A percentile compares a stretch with the other conserved stretches of the same genome.
Evolutionary conservation across 2,888 invertebrate species (phyloP).

Genomic region (Melanargia galathea): DNA sequence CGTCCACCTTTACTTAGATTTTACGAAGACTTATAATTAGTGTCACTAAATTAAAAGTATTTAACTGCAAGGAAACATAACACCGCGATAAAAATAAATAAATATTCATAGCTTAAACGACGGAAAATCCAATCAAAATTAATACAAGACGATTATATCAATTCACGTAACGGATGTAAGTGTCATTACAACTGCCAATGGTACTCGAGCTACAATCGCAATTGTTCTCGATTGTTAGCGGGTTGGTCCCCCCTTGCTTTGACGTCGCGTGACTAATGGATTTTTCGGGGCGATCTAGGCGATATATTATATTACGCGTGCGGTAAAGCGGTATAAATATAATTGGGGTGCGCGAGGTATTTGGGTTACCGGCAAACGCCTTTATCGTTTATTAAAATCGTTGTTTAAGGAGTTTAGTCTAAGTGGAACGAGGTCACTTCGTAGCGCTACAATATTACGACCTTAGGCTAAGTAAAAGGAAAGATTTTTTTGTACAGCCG

Average conservation of each 20-base stretch:
- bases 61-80: too few species aligned
- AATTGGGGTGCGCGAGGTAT: constrained; percentile 29
- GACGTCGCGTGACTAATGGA: constrained; percentile 66
- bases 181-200: constrained; percentile 36
- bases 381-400: too few species aligned
- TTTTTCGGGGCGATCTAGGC: constrained; percentile 45
- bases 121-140: constrained; percentile 22
- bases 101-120: background rate
- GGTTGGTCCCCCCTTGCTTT: constrained; percentile 53
- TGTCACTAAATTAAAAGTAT: too few species aligned
- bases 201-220: constrained; percentile 38
- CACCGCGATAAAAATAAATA: too few species aligned
- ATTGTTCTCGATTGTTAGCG: constrained; percentile 42
- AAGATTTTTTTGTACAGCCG: too few species aligned
- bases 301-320: constrained; percentile 24
- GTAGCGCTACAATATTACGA: too few species aligned
- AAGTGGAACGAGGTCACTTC: too few species aligned
- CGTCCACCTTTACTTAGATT: too few species aligned
- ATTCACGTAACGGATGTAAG: constrained; percentile 21
- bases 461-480: too few species aligned
- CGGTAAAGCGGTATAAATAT: constrained; percentile 22
- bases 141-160: too few species aligned
- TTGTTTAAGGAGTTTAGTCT: too few species aligned
- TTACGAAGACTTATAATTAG: too few species aligned
- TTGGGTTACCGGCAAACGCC: constrained; percentile 4